Percentiles rank a stretch among this genome's conserved stretches.
These are phyloP conservation scores for Astreopora myriophthalma DNA, from an alignment of 64 coral and sea anemone genomes.

Conservation along the genomic window DNA sequence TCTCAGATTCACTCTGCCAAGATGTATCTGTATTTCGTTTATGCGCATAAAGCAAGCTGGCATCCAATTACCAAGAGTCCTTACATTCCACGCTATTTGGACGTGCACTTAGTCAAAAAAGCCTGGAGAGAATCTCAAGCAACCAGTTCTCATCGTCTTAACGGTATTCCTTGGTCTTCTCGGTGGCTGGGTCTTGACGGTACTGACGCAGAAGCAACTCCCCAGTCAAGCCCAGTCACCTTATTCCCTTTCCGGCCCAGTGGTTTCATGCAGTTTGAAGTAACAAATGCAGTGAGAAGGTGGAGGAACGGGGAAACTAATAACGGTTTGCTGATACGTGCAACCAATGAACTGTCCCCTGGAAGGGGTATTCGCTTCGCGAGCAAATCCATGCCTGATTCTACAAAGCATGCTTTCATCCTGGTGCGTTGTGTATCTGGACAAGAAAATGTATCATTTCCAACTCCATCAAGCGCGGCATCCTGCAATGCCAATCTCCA, in stretches of 20 bases:
- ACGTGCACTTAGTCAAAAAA: conserved; percentile 68
- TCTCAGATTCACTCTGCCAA: conserved; percentile 56
- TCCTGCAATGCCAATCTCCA: no score
- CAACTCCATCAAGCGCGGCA: no score
- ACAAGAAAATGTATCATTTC: no score
- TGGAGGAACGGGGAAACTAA: conserved; percentile 65
- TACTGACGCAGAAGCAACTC: conserved; percentile 37
- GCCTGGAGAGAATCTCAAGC: conserved; percentile 72
- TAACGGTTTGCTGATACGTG: conserved; percentile 59
- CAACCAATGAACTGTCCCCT: conserved; percentile 33
- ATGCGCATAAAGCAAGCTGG: conserved; percentile 75
- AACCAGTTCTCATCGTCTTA: neutral
- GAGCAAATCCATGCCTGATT: conserved; percentile 62
- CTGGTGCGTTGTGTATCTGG: conserved; percentile 76
- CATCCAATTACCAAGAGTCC: neutral
- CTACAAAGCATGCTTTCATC: conserved; percentile 54
- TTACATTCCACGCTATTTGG: conserved; percentile 38
- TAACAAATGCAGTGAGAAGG: conserved; percentile 54
- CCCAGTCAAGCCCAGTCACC: conserved; percentile 6
- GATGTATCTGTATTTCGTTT: conserved; percentile 80
- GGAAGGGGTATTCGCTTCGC: conserved; percentile 75
- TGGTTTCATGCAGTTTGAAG: conserved; percentile 79
- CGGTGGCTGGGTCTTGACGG: conserved; percentile 43
- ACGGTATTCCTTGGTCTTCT: conserved; percentile 10
- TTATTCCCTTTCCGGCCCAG: conserved; percentile 62